Percentiles rank a stretch among this genome's conserved stretches.
Evolutionary conservation across 2,888 invertebrate genomes (phyloP).

Genomic region (Euzophera pinguis): DNA sequence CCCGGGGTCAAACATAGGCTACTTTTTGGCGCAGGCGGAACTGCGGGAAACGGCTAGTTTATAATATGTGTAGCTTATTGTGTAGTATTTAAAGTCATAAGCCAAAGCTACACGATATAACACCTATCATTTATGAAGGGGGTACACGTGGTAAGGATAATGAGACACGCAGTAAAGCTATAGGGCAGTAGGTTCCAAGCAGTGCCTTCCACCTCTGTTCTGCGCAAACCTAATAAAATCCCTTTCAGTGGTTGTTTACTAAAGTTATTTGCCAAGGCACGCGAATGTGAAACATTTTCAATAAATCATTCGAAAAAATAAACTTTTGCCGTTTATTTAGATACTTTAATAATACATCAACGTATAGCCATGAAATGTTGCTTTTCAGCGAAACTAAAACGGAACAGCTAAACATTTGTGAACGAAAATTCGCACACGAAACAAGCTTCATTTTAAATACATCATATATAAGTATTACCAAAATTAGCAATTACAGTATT

Average conservation of each 20-base stretch:
- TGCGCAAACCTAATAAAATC: constrained; percentile 24
- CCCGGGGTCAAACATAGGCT: too few species aligned
- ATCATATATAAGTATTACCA: too few species aligned
- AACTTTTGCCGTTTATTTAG: not conserved
- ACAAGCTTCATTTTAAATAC: too few species aligned
- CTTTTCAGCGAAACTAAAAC: too few species aligned
- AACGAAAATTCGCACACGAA: too few species aligned
- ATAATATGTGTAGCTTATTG: too few species aligned
- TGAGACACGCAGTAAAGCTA: constrained; percentile 29
- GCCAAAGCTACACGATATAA: too few species aligned
- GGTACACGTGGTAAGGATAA: constrained; percentile 22
- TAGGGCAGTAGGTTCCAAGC: constrained; percentile 23
- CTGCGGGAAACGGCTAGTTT: too few species aligned
- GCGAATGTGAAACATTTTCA: not conserved
- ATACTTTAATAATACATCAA: not conserved
- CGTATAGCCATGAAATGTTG: not conserved
- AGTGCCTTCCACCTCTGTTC: constrained; percentile 29
- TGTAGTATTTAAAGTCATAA: too few species aligned
- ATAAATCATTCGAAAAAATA: not conserved
- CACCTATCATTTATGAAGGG: not conserved
- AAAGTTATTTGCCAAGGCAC: constrained; percentile 2
- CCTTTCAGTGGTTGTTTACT: constrained; percentile 14
- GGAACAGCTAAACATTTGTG: too few species aligned
- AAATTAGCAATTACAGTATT: too few species aligned
- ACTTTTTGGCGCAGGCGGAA: too few species aligned